Conservation (phyloP, 2,113 vertebrate genomes). For the Ochotona curzoniae region DNA sequence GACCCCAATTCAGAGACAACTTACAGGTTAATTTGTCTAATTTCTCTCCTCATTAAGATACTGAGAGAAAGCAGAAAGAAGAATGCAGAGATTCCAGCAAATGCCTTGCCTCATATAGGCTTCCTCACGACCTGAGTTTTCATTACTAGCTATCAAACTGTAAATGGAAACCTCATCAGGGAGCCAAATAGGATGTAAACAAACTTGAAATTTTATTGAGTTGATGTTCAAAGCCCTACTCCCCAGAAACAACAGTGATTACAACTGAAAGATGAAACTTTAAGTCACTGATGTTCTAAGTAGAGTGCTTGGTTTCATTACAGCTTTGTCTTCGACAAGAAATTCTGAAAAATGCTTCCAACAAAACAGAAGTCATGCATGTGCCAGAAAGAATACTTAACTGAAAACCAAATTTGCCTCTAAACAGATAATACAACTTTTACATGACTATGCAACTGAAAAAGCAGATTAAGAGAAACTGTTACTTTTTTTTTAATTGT, state of each 20-base stretch:
- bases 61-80: neutral
- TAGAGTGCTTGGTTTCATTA: slow-evolving; percentile 62
- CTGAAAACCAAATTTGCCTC: slow-evolving; percentile 64
- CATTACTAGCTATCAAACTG: slow-evolving; percentile 30
- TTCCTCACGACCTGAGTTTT: slow-evolving; percentile 18
- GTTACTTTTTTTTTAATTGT: neutral
- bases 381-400: slow-evolving; percentile 27
- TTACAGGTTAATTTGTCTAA: neutral
- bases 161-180: neutral
- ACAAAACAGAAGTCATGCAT: slow-evolving; percentile 52
- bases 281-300: slow-evolving; percentile 57
- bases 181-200: slow-evolving; percentile 10
- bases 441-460: slow-evolving; percentile 66
- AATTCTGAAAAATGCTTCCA: slow-evolving; percentile 59
- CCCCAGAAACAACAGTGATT: slow-evolving; percentile 55
- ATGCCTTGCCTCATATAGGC: neutral
- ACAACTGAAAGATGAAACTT: slow-evolving; percentile 47
- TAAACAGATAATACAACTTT: slow-evolving; percentile 66
- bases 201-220: slow-evolving; percentile 43
- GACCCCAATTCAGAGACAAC: neutral
- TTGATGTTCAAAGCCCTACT: neutral
- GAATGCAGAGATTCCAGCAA: neutral
- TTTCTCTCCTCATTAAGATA: neutral
- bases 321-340: slow-evolving; percentile 48
- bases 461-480: slow-evolving; percentile 77